A percentile compares a stretch with the other conserved stretches of the same genome.
Conservation (phyloP, 2,113 vertebrate genomes). For the Leuciscus idus region DNA sequence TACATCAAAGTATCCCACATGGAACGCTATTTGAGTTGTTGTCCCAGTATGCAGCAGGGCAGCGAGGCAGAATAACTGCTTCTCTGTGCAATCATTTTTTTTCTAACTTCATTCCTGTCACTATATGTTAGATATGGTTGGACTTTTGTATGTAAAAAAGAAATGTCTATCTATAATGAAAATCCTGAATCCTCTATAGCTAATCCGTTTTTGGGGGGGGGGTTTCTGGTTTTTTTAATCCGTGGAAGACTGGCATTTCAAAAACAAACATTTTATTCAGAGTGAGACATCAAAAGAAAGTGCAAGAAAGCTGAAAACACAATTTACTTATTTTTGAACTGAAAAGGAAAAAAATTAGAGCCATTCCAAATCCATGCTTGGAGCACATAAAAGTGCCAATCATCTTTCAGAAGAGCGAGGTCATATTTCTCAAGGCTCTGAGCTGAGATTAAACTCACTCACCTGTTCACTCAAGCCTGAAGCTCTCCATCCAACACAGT, state of each 20-base stretch:
- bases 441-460: slow-evolving; percentile 50
- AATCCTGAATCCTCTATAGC: slow-evolving; percentile 10
- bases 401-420: neutral
- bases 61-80: neutral
- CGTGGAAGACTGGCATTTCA: neutral
- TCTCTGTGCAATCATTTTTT: neutral
- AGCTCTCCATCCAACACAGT: slow-evolving; percentile 32
- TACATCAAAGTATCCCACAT: neutral
- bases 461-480: slow-evolving; percentile 40
- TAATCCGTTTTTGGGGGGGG: slow-evolving; percentile 21
- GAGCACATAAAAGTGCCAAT: slow-evolving; percentile 40
- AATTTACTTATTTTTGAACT: neutral
- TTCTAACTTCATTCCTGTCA: slow-evolving; percentile 7
- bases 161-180: slow-evolving; percentile 36
- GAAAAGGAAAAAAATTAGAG: neutral
- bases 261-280: slow-evolving; percentile 37
- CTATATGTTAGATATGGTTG: slow-evolving; percentile 24
- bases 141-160: slow-evolving; percentile 18
- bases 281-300: neutral
- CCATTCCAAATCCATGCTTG: slow-evolving; percentile 8
- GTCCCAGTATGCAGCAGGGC: neutral
- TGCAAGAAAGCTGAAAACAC: neutral
- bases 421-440: slow-evolving; percentile 17
- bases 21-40: neutral
- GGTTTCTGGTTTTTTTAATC: no score